phyloP scores from a whole-genome alignment of 2,113 vertebrate genomes.

The Rhabdomys dilectus region DNA sequence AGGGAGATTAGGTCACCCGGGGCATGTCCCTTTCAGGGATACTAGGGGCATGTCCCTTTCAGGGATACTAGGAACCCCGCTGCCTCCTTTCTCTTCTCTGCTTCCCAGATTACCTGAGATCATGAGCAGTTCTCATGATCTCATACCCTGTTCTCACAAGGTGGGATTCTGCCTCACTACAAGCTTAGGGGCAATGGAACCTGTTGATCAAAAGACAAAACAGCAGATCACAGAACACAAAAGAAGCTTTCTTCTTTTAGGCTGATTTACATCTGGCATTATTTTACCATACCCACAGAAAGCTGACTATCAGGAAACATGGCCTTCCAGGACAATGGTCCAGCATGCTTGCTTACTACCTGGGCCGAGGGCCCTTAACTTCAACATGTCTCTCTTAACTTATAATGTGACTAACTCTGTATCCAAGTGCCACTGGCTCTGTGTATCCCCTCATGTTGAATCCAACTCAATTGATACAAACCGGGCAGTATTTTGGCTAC shows the following conservation, averaged over 20 bases:
- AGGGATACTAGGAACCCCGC: background rate
- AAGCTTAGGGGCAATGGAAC: background rate
- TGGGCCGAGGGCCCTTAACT: background rate
- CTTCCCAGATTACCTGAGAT: background rate
- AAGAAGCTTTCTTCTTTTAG: background rate
- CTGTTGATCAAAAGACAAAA: background rate
- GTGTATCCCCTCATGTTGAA: background rate
- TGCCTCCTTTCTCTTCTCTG: background rate
- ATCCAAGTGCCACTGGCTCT: background rate
- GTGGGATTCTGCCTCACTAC: background rate
- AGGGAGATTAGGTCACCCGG: background rate
- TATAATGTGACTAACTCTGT: background rate
- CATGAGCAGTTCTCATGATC: background rate
- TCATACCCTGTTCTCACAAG: background rate
- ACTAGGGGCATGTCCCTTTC: background rate
- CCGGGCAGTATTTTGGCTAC: background rate
- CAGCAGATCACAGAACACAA: background rate
- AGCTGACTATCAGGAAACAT: background rate
- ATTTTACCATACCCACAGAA: background rate
- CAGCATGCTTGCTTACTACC: background rate
- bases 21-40: background rate
- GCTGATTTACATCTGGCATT: background rate
- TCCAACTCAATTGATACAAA: background rate
- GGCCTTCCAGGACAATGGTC: background rate
- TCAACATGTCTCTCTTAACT: background rate